Conservation (phyloP, 2,797 vertebrate species). For the Danio tinwini region DNA sequence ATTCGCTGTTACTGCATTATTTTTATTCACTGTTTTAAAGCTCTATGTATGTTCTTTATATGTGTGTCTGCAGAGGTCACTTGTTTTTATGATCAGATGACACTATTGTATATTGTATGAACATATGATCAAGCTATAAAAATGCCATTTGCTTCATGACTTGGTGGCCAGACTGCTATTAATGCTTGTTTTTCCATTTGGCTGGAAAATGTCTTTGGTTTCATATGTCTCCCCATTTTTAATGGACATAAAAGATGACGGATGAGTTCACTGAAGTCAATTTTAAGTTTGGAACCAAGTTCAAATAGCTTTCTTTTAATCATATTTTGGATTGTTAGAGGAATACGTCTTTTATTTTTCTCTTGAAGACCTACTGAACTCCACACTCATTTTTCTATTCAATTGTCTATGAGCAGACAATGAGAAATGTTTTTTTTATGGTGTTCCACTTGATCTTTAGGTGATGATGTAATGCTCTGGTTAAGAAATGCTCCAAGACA, state of each 20-base stretch:
- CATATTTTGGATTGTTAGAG: slow-evolving; percentile 1
- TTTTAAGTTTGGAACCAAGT: slow-evolving; percentile 40
- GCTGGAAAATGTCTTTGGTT: too few relatives aligned
- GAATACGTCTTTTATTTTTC: background rate
- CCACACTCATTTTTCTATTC: background rate
- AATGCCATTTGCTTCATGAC: slow-evolving; percentile 47
- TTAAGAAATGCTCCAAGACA: background rate
- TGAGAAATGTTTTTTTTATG: background rate
- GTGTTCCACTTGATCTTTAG: background rate
- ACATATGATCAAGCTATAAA: background rate
- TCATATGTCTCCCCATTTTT: slow-evolving; percentile 30
- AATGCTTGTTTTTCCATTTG: slow-evolving; percentile 46
- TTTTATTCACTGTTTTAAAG: background rate
- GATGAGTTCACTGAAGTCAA: slow-evolving; percentile 37
- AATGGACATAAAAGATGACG: slow-evolving; percentile 47
- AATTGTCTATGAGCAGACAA: slow-evolving; percentile 1
- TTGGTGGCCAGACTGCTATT: slow-evolving; percentile 30
- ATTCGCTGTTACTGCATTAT: background rate
- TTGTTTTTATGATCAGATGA: slow-evolving; percentile 30
- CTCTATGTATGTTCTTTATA: background rate
- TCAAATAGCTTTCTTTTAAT: slow-evolving; percentile 4
- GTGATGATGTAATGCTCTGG: background rate
- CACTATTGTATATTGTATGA: slow-evolving; percentile 48
- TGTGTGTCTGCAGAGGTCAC: background rate
- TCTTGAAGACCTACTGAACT: background rate